phyloP scores from a whole-genome alignment of 2,113 vertebrate species.

The Lota lota region DNA sequence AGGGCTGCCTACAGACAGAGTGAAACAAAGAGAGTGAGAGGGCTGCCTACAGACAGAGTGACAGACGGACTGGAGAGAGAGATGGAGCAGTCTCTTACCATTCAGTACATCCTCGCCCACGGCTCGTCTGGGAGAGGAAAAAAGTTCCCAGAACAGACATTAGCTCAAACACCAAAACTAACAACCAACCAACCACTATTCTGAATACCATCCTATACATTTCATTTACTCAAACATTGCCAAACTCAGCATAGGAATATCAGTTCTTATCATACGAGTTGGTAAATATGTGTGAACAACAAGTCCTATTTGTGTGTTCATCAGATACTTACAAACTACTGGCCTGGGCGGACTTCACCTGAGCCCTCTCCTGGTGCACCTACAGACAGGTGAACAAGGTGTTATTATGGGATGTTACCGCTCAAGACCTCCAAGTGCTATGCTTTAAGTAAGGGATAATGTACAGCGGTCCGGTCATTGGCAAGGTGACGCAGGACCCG shows the following conservation, averaged over 20 bases:
- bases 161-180: neutral
- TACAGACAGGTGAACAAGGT: too few species aligned
- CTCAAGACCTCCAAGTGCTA: too few species aligned
- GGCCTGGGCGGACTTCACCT: conserved; percentile 83
- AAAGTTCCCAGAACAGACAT: neutral
- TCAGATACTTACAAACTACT: conserved; percentile 86
- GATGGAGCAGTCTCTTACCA: conserved; percentile 44
- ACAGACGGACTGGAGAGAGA: neutral
- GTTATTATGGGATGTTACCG: too few species aligned
- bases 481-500: too few species aligned
- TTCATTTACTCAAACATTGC: neutral
- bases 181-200: too few species aligned
- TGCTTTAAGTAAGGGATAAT: too few species aligned
- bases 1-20: too few species aligned
- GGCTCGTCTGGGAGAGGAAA: conserved; percentile 44
- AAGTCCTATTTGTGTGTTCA: too few species aligned
- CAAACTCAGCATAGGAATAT: neutral
- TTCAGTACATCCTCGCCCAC: conserved; percentile 61
- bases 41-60: too few species aligned
- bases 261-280: neutral
- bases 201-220: neutral
- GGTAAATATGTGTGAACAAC: neutral
- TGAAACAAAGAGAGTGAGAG: too few species aligned
- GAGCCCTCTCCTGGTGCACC: conserved; percentile 81
- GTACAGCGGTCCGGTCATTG: too few species aligned